Evolutionary conservation across 1,140 invertebrate genomes (phyloP).

Genomic region (Maniola jurtina): DNA sequence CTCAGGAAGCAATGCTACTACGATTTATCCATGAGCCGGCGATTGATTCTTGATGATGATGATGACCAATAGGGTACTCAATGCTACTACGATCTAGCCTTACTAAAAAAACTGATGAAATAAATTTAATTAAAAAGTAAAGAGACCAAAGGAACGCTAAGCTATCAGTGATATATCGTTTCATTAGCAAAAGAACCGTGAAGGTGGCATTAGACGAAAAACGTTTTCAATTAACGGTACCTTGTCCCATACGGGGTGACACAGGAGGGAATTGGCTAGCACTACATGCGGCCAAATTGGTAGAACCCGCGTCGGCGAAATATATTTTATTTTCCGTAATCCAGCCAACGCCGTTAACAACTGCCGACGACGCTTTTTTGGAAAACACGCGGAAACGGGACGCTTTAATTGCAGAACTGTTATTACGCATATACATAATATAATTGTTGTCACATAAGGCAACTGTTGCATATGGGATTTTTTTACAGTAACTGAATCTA

Average conservation of each 20-base stretch:
- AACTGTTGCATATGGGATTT: constrained; percentile 10
- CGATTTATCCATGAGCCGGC: too few species aligned
- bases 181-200: background rate
- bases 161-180: constrained; percentile 7
- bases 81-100: too few species aligned
- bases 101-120: background rate
- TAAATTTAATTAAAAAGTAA: background rate
- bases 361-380: constrained; percentile 42
- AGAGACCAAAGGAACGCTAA: background rate
- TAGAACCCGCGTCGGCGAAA: constrained; percentile 40
- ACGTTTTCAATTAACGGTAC: constrained; percentile 66
- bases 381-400: constrained; percentile 38
- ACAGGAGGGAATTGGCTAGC: constrained; percentile 50
- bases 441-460: constrained; percentile 13
- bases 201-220: constrained; percentile 51
- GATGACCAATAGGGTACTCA: too few species aligned
- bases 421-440: constrained; percentile 28
- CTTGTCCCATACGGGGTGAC: constrained; percentile 49
- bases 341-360: constrained; percentile 48
- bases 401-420: constrained; percentile 49
- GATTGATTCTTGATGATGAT: too few species aligned
- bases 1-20: too few species aligned
- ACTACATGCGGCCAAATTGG: constrained; percentile 61
- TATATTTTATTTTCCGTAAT: constrained; percentile 66
- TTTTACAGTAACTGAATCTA: background rate